These are phyloP conservation scores for Sesamia nonagrioides DNA, from an alignment of 1,140 invertebrate species.

Conservation along the genomic window DNA sequence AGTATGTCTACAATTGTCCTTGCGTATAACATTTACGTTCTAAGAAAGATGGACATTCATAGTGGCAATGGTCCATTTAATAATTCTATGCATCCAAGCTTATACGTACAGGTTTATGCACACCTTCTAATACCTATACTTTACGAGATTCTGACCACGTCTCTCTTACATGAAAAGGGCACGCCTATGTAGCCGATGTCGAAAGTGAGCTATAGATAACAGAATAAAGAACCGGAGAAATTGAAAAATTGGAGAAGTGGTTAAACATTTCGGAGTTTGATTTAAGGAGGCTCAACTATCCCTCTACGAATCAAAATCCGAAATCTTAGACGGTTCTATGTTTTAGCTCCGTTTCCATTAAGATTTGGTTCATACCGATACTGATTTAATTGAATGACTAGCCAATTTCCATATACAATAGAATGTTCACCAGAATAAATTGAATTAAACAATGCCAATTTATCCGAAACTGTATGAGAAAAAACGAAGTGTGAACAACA, in stretches of 20 bases:
- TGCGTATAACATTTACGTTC: too few species aligned
- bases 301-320: too few species aligned
- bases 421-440: constrained; percentile 38
- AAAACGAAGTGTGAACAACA: background rate
- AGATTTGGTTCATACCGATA: background rate
- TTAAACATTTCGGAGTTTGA: background rate
- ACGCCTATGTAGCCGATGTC: background rate
- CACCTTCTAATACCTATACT: background rate
- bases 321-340: background rate
- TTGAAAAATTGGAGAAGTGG: background rate
- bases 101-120: constrained; percentile 5
- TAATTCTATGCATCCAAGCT: background rate
- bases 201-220: background rate
- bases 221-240: background rate
- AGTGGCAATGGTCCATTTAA: too few species aligned
- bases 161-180: background rate
- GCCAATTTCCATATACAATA: constrained; percentile 9
- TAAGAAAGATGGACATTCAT: too few species aligned
- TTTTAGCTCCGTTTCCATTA: too few species aligned
- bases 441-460: constrained; percentile 27
- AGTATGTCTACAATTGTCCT: too few species aligned
- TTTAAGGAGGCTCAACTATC: too few species aligned
- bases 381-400: constrained; percentile 14
- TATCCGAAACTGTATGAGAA: constrained; percentile 20
- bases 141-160: background rate